These are phyloP conservation scores for Mixornis gularis DNA, from an alignment of 2,113 vertebrate genomes.

Conservation along the genomic window DNA sequence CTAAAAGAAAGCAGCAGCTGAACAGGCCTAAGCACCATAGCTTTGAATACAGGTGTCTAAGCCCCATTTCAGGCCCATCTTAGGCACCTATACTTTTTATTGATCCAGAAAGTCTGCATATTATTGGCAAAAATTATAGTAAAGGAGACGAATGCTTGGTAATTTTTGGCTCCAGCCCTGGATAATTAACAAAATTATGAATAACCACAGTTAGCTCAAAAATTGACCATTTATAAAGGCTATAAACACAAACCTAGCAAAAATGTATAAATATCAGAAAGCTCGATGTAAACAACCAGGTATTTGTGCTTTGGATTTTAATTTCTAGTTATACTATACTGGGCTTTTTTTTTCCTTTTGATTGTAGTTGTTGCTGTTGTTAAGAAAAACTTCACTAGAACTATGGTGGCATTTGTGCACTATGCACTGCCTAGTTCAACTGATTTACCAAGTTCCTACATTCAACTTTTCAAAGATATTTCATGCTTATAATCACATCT, in stretches of 20 bases:
- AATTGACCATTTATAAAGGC: neutral
- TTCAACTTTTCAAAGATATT: neutral
- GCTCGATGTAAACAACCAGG: neutral
- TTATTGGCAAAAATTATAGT: neutral
- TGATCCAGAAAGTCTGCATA: neutral
- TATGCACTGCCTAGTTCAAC: neutral
- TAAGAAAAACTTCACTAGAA: neutral
- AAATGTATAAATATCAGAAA: neutral
- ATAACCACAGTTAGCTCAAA: neutral
- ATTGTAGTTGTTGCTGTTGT: neutral
- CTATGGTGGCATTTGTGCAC: constrained; percentile 54
- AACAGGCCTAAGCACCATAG: neutral
- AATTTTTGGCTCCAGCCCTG: neutral
- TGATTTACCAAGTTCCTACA: neutral
- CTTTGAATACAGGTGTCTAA: neutral
- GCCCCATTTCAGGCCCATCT: neutral
- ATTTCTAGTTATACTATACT: neutral
- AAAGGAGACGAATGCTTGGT: neutral
- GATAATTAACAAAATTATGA: neutral
- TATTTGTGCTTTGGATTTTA: neutral
- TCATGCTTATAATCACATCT: neutral
- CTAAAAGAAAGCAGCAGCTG: neutral
- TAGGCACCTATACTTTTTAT: neutral
- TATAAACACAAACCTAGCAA: neutral
- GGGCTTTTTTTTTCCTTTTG: neutral